Evolutionary conservation across 2,888 invertebrate species (phyloP).

Genomic region (Anoplius nigerrimus): DNA sequence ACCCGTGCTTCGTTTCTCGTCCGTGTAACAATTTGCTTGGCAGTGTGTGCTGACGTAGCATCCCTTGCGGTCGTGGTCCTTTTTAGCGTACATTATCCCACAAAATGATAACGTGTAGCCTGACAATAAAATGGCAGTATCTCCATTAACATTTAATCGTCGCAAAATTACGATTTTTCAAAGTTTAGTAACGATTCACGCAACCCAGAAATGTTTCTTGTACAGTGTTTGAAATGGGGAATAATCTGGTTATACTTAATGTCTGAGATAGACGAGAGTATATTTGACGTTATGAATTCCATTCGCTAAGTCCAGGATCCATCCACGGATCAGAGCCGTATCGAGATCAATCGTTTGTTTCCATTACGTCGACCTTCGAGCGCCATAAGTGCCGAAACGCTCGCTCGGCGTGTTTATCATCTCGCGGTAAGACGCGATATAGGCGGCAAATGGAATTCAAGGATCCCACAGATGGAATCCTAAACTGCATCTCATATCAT

Average conservation of each 20-base stretch:
- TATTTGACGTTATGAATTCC: too few relatives aligned
- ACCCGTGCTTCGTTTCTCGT: not conserved
- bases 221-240: too few relatives aligned
- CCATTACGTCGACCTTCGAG: too few relatives aligned
- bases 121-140: conserved; percentile 3
- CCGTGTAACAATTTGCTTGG: not conserved
- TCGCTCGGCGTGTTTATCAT: not conserved
- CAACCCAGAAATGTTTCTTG: too few relatives aligned
- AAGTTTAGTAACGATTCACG: not conserved
- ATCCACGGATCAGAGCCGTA: too few relatives aligned
- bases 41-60: not conserved
- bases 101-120: conserved; percentile 3
- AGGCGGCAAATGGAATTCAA: conserved; percentile 14
- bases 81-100: conserved; percentile 12
- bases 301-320: too few relatives aligned
- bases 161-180: not conserved
- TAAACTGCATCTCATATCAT: conserved; percentile 2
- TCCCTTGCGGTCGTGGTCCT: conserved; percentile 21
- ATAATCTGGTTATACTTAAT: too few relatives aligned
- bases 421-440: conserved; percentile 2
- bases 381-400: not conserved
- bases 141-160: not conserved
- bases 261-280: too few relatives aligned
- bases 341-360: too few relatives aligned
- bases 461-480: not conserved